Percentiles rank a stretch among this genome's conserved stretches.
These are phyloP conservation scores for Takifugu flavidus DNA, from an alignment of 2,113 vertebrate genomes.

Conservation along the genomic window DNA sequence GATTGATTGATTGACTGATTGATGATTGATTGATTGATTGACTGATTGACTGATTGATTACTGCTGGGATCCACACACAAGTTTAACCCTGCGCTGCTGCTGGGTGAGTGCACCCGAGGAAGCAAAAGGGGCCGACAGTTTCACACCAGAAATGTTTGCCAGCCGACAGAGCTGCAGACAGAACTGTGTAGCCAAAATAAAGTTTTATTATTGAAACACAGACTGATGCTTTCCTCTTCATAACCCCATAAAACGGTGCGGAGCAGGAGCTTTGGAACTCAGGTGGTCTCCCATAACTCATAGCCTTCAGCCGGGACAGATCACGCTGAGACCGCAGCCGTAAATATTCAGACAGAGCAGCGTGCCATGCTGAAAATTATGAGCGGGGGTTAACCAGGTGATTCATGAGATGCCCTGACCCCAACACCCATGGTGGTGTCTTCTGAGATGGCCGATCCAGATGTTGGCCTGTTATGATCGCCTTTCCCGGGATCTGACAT, in stretches of 20 bases:
- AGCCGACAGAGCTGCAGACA: slow-evolving; percentile 18
- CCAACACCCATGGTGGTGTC: slow-evolving; percentile 15
- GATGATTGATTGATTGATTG: too few relatives aligned
- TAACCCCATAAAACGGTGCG: slow-evolving; percentile 44
- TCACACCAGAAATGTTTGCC: slow-evolving; percentile 6
- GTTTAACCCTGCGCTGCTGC: slow-evolving; percentile 13
- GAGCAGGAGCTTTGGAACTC: slow-evolving; percentile 38
- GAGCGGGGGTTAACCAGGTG: slow-evolving; percentile 52
- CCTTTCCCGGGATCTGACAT: too few relatives aligned
- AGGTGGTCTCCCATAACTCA: slow-evolving; percentile 64
- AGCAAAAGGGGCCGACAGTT: slow-evolving; percentile 15
- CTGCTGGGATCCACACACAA: slow-evolving; percentile 39
- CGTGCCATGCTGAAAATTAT: slow-evolving; percentile 50
- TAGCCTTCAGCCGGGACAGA: slow-evolving; percentile 30
- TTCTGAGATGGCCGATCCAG: slow-evolving; percentile 59
- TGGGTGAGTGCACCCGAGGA: slow-evolving; percentile 21
- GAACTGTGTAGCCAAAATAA: slow-evolving; percentile 49
- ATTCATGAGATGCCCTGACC: slow-evolving; percentile 53
- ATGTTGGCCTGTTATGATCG: slow-evolving; percentile 26
- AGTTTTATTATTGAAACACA: slow-evolving; percentile 19
- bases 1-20: too few relatives aligned
- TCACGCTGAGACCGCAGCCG: slow-evolving; percentile 47
- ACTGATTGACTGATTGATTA: too few relatives aligned
- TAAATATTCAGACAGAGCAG: slow-evolving; percentile 41
- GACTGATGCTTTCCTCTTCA: slow-evolving; percentile 37